phyloP scores from a whole-genome alignment of 2,888 invertebrate genomes.

The Meteorus cinctellus region DNA sequence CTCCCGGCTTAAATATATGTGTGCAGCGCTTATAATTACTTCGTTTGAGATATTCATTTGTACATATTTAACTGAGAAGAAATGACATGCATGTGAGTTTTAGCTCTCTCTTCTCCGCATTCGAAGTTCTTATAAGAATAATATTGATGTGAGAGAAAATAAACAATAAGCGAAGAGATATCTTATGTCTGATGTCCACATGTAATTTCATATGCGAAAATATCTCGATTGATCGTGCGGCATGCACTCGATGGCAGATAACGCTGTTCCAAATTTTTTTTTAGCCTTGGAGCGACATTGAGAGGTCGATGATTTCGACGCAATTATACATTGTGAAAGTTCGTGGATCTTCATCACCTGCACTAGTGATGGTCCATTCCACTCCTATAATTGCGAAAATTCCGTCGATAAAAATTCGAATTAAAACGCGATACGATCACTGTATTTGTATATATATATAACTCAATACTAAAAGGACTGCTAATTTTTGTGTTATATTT shows the following conservation, averaged over 20 bases:
- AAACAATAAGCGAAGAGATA: not conserved
- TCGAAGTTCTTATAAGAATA: no score
- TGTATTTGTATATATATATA: no score
- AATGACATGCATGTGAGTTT: no score
- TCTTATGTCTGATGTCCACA: not conserved
- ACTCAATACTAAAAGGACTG: no score
- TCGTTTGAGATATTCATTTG: no score
- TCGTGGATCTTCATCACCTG: not conserved
- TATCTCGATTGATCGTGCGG: not conserved
- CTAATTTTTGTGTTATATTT: no score
- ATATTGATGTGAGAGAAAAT: no score
- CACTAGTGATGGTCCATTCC: not conserved
- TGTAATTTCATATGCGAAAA: not conserved
- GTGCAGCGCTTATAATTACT: no score
- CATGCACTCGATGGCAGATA: not conserved
- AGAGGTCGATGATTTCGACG: not conserved
- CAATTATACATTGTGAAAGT: not conserved
- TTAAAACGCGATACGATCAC: not conserved
- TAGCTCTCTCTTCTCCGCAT: no score
- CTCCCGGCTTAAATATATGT: no score
- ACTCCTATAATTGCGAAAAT: not conserved
- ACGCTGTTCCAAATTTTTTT: conserved; percentile 12
- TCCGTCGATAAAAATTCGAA: not conserved
- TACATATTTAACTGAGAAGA: no score
- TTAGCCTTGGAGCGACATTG: not conserved